phyloP scores from a whole-genome alignment of 2,113 vertebrate genomes.

The Phycodurus eques region DNA sequence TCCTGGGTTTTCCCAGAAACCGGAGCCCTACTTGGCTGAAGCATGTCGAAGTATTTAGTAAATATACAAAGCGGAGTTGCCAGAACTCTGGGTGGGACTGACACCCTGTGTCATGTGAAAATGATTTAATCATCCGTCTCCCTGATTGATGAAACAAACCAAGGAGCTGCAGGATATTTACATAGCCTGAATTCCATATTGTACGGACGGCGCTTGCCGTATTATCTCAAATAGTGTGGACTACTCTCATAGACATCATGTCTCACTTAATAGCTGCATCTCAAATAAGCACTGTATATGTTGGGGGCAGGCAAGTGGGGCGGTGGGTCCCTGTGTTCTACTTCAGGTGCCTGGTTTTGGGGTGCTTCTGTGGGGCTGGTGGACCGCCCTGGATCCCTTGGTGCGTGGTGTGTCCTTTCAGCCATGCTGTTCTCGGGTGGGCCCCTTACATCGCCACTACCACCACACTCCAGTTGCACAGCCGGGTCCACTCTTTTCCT shows the following conservation, averaged over 20 bases:
- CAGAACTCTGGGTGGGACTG: conserved; percentile 35
- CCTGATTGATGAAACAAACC: conserved; percentile 34
- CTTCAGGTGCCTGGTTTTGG: no score
- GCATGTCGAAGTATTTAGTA: conserved; percentile 30
- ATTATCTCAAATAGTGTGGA: background rate
- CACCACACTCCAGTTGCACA: no score
- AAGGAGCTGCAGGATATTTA: conserved; percentile 25
- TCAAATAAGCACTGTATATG: no score
- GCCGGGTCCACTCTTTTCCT: no score
- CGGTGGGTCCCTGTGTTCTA: no score
- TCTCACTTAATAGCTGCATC: no score
- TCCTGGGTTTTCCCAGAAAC: conserved; percentile 19
- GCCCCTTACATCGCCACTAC: no score
- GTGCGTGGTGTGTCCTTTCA: no score
- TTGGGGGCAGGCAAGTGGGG: no score
- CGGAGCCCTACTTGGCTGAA: conserved; percentile 5
- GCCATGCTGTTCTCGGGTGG: no score
- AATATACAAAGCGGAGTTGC: conserved; percentile 22
- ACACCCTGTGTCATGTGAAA: conserved; percentile 37
- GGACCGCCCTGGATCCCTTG: no score
- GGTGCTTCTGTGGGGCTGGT: no score
- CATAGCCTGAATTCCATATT: conserved; percentile 21
- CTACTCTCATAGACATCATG: background rate
- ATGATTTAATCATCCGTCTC: conserved; percentile 39
- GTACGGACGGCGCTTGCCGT: background rate